Evolutionary conservation across 2,113 vertebrate species (phyloP), one percentile per base, ranked within the genome.

Genomic region (Turdus rufiventris): DNA sequence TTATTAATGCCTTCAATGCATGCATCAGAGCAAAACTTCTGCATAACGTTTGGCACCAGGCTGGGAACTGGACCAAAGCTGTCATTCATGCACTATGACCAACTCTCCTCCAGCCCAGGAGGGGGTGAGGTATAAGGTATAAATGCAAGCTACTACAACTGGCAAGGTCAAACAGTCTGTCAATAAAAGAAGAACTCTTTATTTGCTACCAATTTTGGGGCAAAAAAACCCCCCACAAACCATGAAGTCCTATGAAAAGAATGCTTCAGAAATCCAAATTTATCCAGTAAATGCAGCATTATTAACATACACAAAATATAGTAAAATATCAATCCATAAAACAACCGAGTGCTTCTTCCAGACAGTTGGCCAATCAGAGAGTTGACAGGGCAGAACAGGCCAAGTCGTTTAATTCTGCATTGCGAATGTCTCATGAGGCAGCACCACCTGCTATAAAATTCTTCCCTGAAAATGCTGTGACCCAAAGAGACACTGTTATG

Each of bases 331-430:
- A 67, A 78, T 31, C 68, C 82, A 73, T 94, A 80, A 94, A 94
- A 90, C 3, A 14, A 93, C 57, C 82, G 91, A 89, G 53, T 72
- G 67, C 42, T 88, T 73, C 88, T 91, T 88, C 72, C 88, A 94
- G 93, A 89, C 91, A 94, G 85, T 62, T 91, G 85, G 95, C 93
- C 81, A 95, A 68, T 94, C 93, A 89, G 87, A 62, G 94, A 93
- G 87, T 82, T 95, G 95, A 94, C 91, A 94, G 81, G 81, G 93
- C 88, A 93, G 74, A 96, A 96, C 95, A 93, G 83, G 83, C 92
- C 88, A 72, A 91, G 82, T 83, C 63, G 12, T 91, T 88, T 85
- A 89, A 93, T 94, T 93, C 88, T 94, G 84, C 80, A 82, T 34
- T 78, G 68, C 1, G 0, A 91, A 84, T 38, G 82, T 83, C 88